Base-by-base conservation (phyloP, 2,888 invertebrate species). In the Netelia virgata region DNA sequence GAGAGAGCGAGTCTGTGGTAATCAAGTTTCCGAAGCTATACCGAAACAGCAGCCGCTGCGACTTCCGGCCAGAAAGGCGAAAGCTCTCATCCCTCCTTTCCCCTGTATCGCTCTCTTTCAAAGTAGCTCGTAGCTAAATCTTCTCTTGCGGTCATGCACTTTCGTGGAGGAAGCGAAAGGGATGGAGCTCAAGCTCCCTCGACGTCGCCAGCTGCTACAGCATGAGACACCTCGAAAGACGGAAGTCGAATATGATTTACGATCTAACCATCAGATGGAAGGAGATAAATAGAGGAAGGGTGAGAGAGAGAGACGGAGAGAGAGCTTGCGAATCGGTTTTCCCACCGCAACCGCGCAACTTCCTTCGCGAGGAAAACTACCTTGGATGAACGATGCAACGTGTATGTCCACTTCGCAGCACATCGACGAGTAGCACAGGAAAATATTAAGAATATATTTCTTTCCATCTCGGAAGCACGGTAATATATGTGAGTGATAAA, bases 161-260 rank as follows among this genome's bases (percentile, higher is more conserved):
- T 81, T 81, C 84, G 64, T 47, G 57, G 64, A 61, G 73, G 70
- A 77, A 63, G 70, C 55, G 53, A 78, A 69, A 57, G 36, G 76
- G 72, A 64, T 66, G 79, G 53, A 80, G 72, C 76, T 79, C 76
- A 70, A 82, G 75, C 82, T 80, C 59, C 75, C 66, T 84, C 74
- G 90, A 88, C 88, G 88, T 87, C 79, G 86, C 88, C 77, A 63
- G 85, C 86, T 85, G 85, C 69, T 76, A 84, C 78, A 73, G 81
- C 87, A 76, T 80, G 63, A 69, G 77, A 81, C 84, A 77, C 69
- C 76, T 57, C 70, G n/a, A 59, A 64, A 84, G 77, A 81, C 81
- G 84, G 81, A 84, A 84, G 81, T 81, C 81, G 81, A 84, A 84
- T 84, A 84, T 81, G 84, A 84, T 84, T 84, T 84, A 84, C 77